Conservation (phyloP, 92 coral and sea anemone species). For the Paragorgia papillata region DNA sequence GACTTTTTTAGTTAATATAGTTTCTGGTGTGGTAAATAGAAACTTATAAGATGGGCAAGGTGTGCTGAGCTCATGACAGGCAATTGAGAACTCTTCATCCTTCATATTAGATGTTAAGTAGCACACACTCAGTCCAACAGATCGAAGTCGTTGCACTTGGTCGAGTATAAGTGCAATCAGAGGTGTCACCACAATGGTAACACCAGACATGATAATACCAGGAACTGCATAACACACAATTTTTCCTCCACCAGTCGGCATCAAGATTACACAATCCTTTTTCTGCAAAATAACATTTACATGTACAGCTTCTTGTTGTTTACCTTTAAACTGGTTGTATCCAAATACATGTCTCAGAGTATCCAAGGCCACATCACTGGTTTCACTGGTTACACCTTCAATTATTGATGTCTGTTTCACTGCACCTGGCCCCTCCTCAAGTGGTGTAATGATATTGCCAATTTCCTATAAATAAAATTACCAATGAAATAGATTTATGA, state of each 20-base stretch:
- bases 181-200: not conserved
- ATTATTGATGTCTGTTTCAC: too few relatives aligned
- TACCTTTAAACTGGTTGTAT: too few relatives aligned
- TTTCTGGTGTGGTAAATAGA: constrained; percentile 50
- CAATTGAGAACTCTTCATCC: not conserved
- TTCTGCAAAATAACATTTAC: too few relatives aligned
- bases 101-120: constrained; percentile 5
- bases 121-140: not conserved
- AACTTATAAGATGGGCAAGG: constrained; percentile 41
- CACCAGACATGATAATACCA: not conserved
- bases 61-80: constrained; percentile 1
- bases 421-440: too few relatives aligned
- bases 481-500: too few relatives aligned
- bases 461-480: too few relatives aligned
- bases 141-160: not conserved
- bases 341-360: too few relatives aligned
- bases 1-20: constrained; percentile 1
- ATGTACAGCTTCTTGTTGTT: too few relatives aligned
- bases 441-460: too few relatives aligned
- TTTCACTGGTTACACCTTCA: too few relatives aligned
- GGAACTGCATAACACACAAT: constrained; percentile 4
- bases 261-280: too few relatives aligned
- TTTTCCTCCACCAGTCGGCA: constrained; percentile 28
- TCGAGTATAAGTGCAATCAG: constrained; percentile 13
- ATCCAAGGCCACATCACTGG: too few relatives aligned